Evolutionary conservation across 2,888 invertebrate genomes (phyloP).

Genomic region (Stratiomys singularior): DNA sequence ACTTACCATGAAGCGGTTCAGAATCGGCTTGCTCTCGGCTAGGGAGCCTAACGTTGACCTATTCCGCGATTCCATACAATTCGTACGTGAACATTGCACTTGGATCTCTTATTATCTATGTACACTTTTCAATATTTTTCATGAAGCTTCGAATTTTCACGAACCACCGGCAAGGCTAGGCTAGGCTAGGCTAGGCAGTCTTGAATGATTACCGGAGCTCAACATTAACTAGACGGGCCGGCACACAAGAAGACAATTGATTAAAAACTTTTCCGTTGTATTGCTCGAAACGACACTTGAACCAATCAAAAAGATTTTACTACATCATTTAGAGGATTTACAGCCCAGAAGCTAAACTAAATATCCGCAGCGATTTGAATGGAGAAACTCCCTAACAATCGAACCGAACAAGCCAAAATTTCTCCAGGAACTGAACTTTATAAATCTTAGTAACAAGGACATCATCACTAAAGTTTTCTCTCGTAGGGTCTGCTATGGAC

Average conservation of each 20-base stretch:
- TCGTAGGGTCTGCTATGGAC: not conserved
- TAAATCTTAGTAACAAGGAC: slow-evolving; percentile 13
- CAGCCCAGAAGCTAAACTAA: not conserved
- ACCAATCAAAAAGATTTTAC: not conserved
- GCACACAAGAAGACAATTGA: not conserved
- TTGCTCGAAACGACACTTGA: not conserved
- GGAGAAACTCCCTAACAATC: slow-evolving; percentile 5
- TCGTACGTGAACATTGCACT: not conserved
- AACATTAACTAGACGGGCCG: not conserved
- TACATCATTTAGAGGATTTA: not conserved
- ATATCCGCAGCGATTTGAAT: slow-evolving; percentile 16
- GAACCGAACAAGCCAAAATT: slow-evolving; percentile 42
- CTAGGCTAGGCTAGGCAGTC: no score
- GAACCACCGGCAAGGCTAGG: slow-evolving; percentile 6
- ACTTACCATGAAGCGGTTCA: slow-evolving; percentile 17
- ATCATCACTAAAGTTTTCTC: slow-evolving; percentile 11
- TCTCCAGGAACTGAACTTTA: slow-evolving; percentile 41
- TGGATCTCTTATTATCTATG: not conserved
- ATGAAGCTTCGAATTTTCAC: not conserved
- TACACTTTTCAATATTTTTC: not conserved
- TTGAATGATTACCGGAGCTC: not conserved
- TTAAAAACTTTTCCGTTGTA: not conserved
- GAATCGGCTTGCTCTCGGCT: not conserved
- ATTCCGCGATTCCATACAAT: slow-evolving; percentile 17
- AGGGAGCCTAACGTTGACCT: not conserved